These are phyloP conservation scores for Zalophus californianus DNA, from an alignment of 2,797 vertebrate species.

Conservation along the genomic window DNA sequence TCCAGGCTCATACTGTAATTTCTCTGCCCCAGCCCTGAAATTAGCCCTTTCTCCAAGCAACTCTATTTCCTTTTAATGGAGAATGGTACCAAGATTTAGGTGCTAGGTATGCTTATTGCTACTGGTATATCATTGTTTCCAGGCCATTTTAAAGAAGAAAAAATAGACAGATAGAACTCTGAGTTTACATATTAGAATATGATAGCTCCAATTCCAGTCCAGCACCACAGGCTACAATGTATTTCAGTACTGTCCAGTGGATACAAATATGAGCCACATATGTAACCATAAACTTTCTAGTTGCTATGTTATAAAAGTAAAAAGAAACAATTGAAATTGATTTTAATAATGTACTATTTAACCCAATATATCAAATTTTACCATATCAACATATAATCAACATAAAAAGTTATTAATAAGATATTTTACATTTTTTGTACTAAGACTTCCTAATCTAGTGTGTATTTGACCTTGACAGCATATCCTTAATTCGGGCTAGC, in stretches of 20 bases:
- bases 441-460: neutral
- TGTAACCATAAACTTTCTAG: neutral
- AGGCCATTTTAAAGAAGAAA: neutral
- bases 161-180: neutral
- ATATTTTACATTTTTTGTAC: neutral
- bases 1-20: neutral
- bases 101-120: neutral
- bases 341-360: conserved; percentile 19
- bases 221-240: neutral
- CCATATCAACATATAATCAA: neutral
- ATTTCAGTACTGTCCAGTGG: neutral
- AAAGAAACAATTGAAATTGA: neutral
- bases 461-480: neutral
- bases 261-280: neutral
- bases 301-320: neutral
- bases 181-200: neutral
- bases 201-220: neutral
- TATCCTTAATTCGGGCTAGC: neutral
- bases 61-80: neutral
- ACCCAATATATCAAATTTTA: neutral
- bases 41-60: neutral
- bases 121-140: neutral
- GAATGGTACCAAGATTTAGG: neutral
- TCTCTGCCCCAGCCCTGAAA: neutral
- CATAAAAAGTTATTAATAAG: neutral